Evolutionary conservation across 2,797 vertebrate genomes (phyloP), one percentile per base, ranked within the genome.

Genomic region (Rhabdomys pumilio): DNA sequence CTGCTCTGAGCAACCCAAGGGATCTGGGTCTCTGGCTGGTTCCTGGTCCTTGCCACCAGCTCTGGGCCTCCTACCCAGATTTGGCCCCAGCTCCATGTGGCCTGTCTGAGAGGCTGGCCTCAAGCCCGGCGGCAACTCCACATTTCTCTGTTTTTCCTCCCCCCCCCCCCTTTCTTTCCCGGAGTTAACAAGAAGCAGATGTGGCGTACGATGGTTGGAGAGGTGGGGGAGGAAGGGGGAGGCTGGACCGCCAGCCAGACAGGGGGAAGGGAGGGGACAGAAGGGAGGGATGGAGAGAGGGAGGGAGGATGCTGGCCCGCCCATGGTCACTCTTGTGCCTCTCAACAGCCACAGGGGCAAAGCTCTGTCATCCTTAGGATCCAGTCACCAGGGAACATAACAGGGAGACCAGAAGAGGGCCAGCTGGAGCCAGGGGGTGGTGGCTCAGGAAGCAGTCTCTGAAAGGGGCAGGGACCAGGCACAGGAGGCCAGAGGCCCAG

Each of bases 131-230:
- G 19, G 97, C 97, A 97, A 96, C 65, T 95, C 94, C 96, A 97
- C 90, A 97, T 95, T 88, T 96, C 97, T 93, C 97, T 98, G 93
- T 98, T 98, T 97, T 90, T 65, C 63, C 61, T 92, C 13, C 4
- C 7, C n/a, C 61, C 26, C 26, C 57, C 29, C 6, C 90, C 55
- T 96, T 44, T 87, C 96, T 95, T 97, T 97, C 98, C 97, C 95
- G 76, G 97, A 97, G 97, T 97, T 98, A 98, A 98, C 98, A 96
- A 98, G 98, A 98, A 98, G 98, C 98, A 98, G 98, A 98, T 98
- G 98, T 98, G 97, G 94, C 92, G 69, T 82, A 87, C 41, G 94
- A 96, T 97, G 97, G 97, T 95, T 97, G 97, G 97, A 97, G 97
- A 91, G 97, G 96, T 97, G 94, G 97, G 97, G 96, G 91, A 96